A percentile compares a stretch with the other conserved stretches of the same genome.
Conservation (phyloP, 2,888 invertebrate species). For the Drosophila helvetica region DNA sequence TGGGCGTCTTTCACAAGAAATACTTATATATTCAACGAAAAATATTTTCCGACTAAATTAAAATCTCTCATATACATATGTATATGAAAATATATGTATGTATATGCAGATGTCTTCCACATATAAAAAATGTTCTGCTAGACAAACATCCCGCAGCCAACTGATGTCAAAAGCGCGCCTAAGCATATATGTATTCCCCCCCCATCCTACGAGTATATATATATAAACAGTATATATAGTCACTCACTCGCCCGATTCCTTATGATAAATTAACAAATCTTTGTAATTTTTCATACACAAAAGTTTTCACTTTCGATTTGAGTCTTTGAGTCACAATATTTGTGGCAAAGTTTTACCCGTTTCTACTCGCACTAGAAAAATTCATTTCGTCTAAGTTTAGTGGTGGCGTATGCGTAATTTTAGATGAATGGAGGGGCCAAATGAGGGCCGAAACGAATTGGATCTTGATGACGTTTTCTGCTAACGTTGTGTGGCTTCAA, state of each 20-base stretch:
- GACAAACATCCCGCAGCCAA: slow-evolving; percentile 51
- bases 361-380: slow-evolving; percentile 19
- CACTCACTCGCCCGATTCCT: slow-evolving; percentile 39
- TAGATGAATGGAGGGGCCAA: slow-evolving; percentile 26
- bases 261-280: slow-evolving; percentile 61
- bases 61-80: slow-evolving; percentile 24
- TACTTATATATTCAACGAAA: slow-evolving; percentile 3
- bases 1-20: slow-evolving; percentile 54
- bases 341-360: slow-evolving; percentile 14
- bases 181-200: slow-evolving; percentile 14
- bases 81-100: slow-evolving; percentile 42
- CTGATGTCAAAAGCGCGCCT: slow-evolving; percentile 73
- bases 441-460: slow-evolving; percentile 60
- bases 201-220: slow-evolving; percentile 18
- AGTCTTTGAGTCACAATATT: slow-evolving; percentile 16
- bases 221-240: slow-evolving; percentile 19
- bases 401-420: slow-evolving; percentile 25
- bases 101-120: slow-evolving; percentile 41
- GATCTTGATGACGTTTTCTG: slow-evolving; percentile 47
- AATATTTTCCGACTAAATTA: slow-evolving; percentile 38
- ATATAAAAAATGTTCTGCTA: slow-evolving; percentile 23
- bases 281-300: slow-evolving; percentile 53
- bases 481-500: slow-evolving; percentile 54
- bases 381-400: neutral
- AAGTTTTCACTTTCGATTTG: slow-evolving; percentile 55